Evolutionary conservation across 2,797 vertebrate species (phyloP).

Genomic region (Vireo griseus): DNA sequence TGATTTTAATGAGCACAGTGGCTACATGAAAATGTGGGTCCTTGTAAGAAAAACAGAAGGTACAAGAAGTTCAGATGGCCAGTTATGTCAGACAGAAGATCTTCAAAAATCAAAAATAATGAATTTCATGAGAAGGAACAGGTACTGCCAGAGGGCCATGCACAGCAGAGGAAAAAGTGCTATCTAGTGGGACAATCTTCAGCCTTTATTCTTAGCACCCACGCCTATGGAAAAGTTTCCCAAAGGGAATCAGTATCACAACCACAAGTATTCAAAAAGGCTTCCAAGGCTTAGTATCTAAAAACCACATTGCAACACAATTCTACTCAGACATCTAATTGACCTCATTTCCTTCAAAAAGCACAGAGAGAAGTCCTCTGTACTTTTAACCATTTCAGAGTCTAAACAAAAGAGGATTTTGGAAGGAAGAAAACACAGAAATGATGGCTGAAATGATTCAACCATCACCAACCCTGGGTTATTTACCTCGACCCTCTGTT

Average conservation of each 20-base stretch:
- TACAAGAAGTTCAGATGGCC: neutral
- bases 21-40: neutral
- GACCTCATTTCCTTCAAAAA: slow-evolving; percentile 29
- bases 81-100: neutral
- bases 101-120: neutral
- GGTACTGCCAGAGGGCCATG: neutral
- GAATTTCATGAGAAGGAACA: neutral
- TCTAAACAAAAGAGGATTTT: neutral
- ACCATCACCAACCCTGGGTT: neutral
- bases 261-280: neutral
- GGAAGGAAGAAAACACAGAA: neutral
- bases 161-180: neutral
- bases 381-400: neutral
- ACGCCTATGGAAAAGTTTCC: neutral
- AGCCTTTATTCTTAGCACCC: neutral
- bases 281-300: neutral
- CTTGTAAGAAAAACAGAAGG: neutral
- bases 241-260: neutral
- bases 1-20: neutral
- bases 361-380: neutral
- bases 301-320: slow-evolving; percentile 10
- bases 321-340: slow-evolving; percentile 19
- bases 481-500: neutral
- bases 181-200: neutral
- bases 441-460: neutral